phyloP scores from a whole-genome alignment of 2,113 vertebrate species.

The Mastomys coucha region DNA sequence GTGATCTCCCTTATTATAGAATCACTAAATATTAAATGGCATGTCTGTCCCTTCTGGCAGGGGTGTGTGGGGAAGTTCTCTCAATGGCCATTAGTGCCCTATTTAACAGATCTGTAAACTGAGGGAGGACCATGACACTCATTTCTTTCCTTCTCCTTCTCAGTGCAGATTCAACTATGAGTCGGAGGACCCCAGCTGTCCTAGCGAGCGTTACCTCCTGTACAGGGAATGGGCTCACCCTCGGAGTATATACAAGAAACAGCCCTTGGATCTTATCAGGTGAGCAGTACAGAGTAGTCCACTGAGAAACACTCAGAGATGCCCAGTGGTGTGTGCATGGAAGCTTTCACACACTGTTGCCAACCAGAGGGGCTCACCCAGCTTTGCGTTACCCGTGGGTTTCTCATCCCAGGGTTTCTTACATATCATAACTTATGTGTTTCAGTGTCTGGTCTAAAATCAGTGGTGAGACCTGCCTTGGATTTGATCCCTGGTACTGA shows the following conservation, averaged over 20 bases:
- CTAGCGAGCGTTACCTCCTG: slow-evolving; percentile 92
- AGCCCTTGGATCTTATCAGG: slow-evolving; percentile 96
- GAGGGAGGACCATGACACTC: background rate
- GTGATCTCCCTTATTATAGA: background rate
- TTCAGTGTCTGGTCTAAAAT: background rate
- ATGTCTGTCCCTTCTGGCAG: background rate
- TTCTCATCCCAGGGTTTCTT: background rate
- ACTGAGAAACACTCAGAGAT: background rate
- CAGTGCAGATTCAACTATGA: slow-evolving; percentile 90
- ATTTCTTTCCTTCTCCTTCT: slow-evolving; percentile 56
- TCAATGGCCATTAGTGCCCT: background rate
- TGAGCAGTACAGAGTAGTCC: slow-evolving; percentile 69
- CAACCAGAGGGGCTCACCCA: background rate
- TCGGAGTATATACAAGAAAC: slow-evolving; percentile 94
- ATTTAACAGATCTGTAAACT: background rate
- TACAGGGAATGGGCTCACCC: slow-evolving; percentile 95
- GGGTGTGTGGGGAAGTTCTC: background rate
- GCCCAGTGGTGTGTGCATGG: background rate
- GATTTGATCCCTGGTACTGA: background rate
- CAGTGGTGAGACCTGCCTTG: background rate
- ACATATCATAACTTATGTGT: background rate
- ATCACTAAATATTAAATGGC: background rate
- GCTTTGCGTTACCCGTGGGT: background rate
- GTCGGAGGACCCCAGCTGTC: slow-evolving; percentile 89
- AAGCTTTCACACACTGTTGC: background rate